phyloP scores from a whole-genome alignment of 1,140 invertebrate genomes.

The Psilanteris sp. region DNA sequence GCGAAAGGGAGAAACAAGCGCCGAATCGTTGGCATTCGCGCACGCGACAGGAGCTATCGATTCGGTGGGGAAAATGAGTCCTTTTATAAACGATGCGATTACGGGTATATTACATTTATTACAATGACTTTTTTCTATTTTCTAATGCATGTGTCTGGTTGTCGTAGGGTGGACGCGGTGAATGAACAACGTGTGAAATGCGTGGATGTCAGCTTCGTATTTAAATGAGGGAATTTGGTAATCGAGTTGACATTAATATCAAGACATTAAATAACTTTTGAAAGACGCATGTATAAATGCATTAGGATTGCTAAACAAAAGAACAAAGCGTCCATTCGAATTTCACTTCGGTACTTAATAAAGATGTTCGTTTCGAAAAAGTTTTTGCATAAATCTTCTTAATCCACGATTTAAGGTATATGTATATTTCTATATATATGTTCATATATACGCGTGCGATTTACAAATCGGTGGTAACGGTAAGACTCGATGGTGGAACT shows the following conservation, averaged over 20 bases:
- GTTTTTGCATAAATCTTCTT: too few relatives aligned
- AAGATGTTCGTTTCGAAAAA: conserved; percentile 10
- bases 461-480: too few relatives aligned
- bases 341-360: conserved; percentile 19
- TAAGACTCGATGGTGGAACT: too few relatives aligned
- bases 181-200: conserved; percentile 56
- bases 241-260: conserved; percentile 48
- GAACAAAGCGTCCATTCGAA: conserved; percentile 9
- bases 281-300: conserved; percentile 42
- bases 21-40: conserved; percentile 42
- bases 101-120: conserved; percentile 36
- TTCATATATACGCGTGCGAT: too few relatives aligned
- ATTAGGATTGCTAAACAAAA: conserved; percentile 45
- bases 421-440: conserved; percentile 30
- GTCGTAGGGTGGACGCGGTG: conserved; percentile 27
- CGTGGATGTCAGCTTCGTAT: conserved; percentile 35
- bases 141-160: not conserved
- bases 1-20: conserved; percentile 71
- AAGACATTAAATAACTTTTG: conserved; percentile 51
- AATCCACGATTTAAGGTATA: too few relatives aligned
- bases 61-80: conserved; percentile 25
- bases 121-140: conserved; percentile 25
- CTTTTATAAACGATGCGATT: conserved; percentile 56
- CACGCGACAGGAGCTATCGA: conserved; percentile 48
- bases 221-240: conserved; percentile 53